Conservation (phyloP, 2,113 vertebrate genomes). For the Vimba vimba region DNA sequence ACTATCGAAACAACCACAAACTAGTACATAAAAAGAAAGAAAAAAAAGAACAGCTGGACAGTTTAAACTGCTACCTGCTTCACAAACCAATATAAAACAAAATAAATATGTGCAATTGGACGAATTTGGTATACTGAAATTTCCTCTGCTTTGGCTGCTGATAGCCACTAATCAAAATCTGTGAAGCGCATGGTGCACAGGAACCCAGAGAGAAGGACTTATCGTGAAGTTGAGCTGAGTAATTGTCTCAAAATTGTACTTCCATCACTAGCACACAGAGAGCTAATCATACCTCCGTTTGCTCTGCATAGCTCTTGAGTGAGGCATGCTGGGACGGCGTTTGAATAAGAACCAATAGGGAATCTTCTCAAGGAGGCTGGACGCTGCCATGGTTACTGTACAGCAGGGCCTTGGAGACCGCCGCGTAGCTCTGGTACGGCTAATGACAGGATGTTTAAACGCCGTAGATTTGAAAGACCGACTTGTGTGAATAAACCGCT, state of each 20-base stretch:
- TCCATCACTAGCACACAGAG: conserved; percentile 45
- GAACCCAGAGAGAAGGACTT: conserved; percentile 29
- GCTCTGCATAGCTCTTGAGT: conserved; percentile 42
- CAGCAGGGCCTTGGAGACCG: conserved; percentile 33
- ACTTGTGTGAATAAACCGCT: conserved; percentile 13
- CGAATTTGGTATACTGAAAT: conserved; percentile 45
- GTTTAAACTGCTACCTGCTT: conserved; percentile 29
- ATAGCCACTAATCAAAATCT: conserved; percentile 40
- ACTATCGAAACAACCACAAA: conserved; percentile 1
- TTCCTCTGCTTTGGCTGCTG: conserved; percentile 41
- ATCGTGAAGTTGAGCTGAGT: conserved; percentile 5
- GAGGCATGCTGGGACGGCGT: conserved; percentile 45
- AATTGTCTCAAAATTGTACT: conserved; percentile 49
- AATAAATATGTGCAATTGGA: conserved; percentile 45
- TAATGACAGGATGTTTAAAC: conserved; percentile 13
- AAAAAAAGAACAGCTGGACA: not conserved
- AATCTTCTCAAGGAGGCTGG: conserved; percentile 7
- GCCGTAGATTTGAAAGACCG: not conserved
- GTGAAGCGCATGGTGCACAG: conserved; percentile 15
- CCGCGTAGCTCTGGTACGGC: not conserved
- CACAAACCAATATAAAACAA: conserved; percentile 42
- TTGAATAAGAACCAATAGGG: conserved; percentile 44
- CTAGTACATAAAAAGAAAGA: not conserved
- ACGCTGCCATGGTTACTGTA: conserved; percentile 50
- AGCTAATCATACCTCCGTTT: conserved; percentile 41